Evolutionary conservation across 1,140 invertebrate species (phyloP).

Genomic region (Heliconius melpomene): DNA sequence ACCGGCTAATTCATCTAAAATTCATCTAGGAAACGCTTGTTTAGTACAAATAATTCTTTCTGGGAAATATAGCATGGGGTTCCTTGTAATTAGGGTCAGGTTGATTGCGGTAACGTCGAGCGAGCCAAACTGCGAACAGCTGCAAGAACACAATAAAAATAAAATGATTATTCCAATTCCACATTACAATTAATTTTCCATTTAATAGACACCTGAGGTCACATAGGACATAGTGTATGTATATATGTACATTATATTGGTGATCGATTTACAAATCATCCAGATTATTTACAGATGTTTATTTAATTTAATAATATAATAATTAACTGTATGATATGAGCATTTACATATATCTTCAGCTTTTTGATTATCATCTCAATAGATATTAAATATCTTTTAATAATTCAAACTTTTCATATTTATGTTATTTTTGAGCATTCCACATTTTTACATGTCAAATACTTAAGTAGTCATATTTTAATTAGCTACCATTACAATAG

Average conservation of each 20-base stretch:
- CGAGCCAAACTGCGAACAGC: slow-evolving; percentile 89
- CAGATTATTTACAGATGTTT: too few relatives aligned
- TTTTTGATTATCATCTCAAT: too few relatives aligned
- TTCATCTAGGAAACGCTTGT: slow-evolving; percentile 26
- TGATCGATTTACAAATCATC: too few relatives aligned
- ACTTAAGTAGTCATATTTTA: background rate
- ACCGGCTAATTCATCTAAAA: slow-evolving; percentile 14
- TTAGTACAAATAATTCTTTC: slow-evolving; percentile 82
- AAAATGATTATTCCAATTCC: background rate
- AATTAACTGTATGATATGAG: too few relatives aligned
- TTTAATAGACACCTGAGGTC: too few relatives aligned
- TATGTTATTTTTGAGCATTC: background rate
- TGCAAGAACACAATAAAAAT: slow-evolving; percentile 60
- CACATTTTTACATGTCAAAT: background rate
- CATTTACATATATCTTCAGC: too few relatives aligned
- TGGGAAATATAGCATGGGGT: slow-evolving; percentile 86
- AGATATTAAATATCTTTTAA: too few relatives aligned
- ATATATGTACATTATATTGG: too few relatives aligned
- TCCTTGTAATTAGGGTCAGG: slow-evolving; percentile 86
- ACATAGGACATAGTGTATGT: too few relatives aligned
- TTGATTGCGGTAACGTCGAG: slow-evolving; percentile 88
- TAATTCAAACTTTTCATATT: too few relatives aligned
- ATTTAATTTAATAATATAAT: too few relatives aligned
- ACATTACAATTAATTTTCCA: background rate
- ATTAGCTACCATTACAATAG: background rate